Conservation (phyloP, 2,113 vertebrate species). For the Deroptyus accipitrinus region DNA sequence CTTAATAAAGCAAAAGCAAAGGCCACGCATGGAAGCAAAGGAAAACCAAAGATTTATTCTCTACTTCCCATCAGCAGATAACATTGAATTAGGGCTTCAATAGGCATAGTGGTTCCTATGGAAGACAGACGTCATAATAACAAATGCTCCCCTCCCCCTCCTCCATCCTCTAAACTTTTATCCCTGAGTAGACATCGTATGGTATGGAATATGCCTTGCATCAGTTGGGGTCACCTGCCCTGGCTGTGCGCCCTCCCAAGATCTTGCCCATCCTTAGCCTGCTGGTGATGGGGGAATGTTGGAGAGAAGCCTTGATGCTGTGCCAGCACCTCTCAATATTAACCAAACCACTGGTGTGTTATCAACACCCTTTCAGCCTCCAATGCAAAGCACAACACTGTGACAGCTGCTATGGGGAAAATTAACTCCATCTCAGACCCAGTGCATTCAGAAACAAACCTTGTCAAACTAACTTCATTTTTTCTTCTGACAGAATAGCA, state of each 20-base stretch:
- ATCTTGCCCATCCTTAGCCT: background rate
- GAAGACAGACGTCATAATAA: background rate
- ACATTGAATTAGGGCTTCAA: background rate
- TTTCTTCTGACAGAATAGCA: background rate
- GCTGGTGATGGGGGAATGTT: background rate
- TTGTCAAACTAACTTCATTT: background rate
- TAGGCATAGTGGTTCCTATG: background rate
- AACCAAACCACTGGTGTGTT: background rate
- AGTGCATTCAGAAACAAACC: background rate
- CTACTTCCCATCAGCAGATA: background rate
- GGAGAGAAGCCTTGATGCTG: background rate
- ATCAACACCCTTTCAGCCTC: background rate
- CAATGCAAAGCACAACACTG: background rate
- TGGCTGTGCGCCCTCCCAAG: background rate
- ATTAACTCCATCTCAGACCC: background rate
- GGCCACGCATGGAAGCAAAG: background rate
- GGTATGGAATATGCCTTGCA: background rate
- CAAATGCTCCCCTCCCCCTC: fast-evolving
- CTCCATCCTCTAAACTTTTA: background rate
- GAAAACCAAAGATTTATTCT: background rate
- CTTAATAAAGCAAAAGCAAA: background rate
- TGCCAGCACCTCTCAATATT: background rate
- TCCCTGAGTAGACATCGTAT: background rate
- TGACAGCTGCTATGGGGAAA: background rate
- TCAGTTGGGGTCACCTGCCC: background rate